Base-by-base conservation (phyloP, 1,140 invertebrate genomes). In the Listronotus oregonensis region DNA sequence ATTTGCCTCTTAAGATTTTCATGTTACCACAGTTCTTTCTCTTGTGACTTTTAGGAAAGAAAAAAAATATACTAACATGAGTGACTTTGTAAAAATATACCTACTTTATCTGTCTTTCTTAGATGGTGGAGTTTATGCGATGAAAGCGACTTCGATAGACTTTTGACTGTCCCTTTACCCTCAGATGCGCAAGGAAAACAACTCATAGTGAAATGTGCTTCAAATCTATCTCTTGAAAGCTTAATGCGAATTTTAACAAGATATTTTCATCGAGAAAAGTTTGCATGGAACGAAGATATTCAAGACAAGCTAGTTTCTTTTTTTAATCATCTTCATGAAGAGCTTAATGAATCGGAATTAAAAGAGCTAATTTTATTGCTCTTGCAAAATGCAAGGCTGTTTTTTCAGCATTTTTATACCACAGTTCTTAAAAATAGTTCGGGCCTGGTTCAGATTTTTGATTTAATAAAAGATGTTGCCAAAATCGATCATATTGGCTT, bases 141-240 rank as follows among this genome's bases (percentile, higher is more conserved):
- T 32, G 43, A 66, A 21, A 68, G 68, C 21, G 72, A 75, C 55
- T 61, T 78, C 4, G 42, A 63, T 31, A 46, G 51, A 5, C 31
- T 77, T 12, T 47, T 77, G 32, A 68, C 67, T 60, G 40, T 54
- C 11, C 60, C 66, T 17, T 49, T 50, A 0, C 42, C 57, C 12
- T 65, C 73, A 37, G 54, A 68, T 31, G 4, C 21, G 1, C 21
- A 72, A 42, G 18, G 65, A 9, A 73, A 66, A 58, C 42, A 71
- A 50, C 32, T 78, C 8, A 63, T 72, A 14, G 40, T 77, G 8
- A 74, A 75, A 71, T 77, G 76, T 43, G 72, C 74, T 31, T 55
- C 64, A 27, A 58, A 62, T n/a, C 50, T 78, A 34, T 44, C 57
- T 10, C 14, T 69, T 3, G 27, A 59, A 21, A 60, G 73, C 15